Percentiles rank a stretch among this genome's conserved stretches.
These are phyloP conservation scores for Hippopotamyrus pictus DNA, from an alignment of 2,797 vertebrate genomes.

Conservation along the genomic window DNA sequence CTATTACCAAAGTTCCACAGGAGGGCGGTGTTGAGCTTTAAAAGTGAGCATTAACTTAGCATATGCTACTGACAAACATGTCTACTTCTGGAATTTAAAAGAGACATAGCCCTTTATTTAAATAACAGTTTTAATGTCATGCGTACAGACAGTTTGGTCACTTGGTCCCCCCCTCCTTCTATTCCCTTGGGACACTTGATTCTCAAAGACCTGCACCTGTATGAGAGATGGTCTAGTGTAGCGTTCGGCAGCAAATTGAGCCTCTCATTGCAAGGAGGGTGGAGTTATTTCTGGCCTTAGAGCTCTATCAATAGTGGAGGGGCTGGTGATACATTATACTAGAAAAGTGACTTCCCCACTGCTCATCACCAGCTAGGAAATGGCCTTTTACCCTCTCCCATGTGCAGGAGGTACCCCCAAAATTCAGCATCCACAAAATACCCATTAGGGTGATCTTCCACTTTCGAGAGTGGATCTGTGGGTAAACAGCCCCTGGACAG, in stretches of 20 bases:
- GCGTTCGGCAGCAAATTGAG: constrained; percentile 50
- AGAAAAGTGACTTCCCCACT: constrained; percentile 39
- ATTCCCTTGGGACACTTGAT: constrained; percentile 33
- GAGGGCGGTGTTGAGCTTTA: constrained; percentile 86
- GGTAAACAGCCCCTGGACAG: not conserved
- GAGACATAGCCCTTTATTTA: constrained; percentile 49
- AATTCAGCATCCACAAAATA: not conserved
- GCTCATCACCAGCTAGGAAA: constrained; percentile 20
- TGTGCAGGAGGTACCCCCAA: not conserved
- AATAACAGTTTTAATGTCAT: constrained; percentile 28
- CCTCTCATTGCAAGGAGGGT: constrained; percentile 63
- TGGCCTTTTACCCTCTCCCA: not conserved
- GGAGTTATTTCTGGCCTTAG: constrained; percentile 68
- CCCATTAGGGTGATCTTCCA: not conserved
- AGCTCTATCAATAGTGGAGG: constrained; percentile 58
- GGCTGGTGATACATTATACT: constrained; percentile 40
- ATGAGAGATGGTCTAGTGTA: not conserved
- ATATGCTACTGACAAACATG: not conserved
- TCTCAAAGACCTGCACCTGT: constrained; percentile 36
- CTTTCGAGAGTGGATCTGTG: not conserved
- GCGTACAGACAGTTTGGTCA: not conserved
- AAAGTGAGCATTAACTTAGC: constrained; percentile 28
- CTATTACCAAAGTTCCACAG: constrained; percentile 63
- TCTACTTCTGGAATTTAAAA: constrained; percentile 26
- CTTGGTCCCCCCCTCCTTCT: not conserved